phyloP scores from a whole-genome alignment of 2,113 vertebrate genomes.

The Microcebus jonahi region DNA sequence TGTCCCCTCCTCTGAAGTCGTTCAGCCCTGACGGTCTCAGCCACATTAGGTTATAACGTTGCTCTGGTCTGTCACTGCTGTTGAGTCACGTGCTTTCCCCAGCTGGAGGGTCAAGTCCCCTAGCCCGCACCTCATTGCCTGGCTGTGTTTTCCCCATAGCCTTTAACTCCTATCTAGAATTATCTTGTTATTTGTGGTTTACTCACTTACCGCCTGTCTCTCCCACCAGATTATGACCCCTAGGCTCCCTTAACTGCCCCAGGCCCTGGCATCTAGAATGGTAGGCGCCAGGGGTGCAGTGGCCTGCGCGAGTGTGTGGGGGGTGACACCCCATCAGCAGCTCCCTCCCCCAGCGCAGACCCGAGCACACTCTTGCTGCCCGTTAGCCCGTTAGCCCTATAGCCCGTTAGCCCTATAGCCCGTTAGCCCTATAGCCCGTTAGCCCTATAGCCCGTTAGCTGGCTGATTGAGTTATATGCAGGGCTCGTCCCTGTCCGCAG shows the following conservation, averaged over 20 bases:
- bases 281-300: background rate
- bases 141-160: background rate
- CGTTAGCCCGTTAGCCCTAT: too few species aligned
- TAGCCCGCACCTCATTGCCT: background rate
- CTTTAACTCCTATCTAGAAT: background rate
- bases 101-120: background rate
- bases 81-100: background rate
- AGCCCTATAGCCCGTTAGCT: too few species aligned
- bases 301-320: background rate
- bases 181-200: background rate
- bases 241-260: background rate
- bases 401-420: too few species aligned
- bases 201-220: background rate
- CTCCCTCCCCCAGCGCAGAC: accelerated
- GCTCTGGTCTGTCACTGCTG: background rate
- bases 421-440: too few species aligned
- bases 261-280: background rate
- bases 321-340: background rate
- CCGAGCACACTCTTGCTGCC: background rate
- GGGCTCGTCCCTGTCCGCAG: background rate
- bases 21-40: background rate
- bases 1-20: background rate
- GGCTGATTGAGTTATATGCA: background rate
- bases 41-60: background rate
- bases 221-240: background rate